Conservation (phyloP, 2,888 invertebrate genomes). For the Psylliodes chrysocephalus region DNA sequence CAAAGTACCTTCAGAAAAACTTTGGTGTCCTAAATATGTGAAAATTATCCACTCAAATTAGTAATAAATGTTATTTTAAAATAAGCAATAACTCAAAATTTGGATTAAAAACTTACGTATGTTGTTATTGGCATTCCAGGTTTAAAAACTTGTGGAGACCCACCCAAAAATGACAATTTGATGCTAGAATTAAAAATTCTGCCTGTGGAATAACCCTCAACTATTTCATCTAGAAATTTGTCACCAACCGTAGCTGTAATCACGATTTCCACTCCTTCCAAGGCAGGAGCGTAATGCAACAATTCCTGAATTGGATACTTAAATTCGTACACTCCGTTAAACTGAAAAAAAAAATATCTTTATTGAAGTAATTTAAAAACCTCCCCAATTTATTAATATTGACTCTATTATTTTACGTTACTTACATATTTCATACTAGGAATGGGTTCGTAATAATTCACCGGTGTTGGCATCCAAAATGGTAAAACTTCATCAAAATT, state of each 20-base stretch:
- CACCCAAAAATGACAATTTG: slow-evolving; percentile 86
- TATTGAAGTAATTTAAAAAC: no score
- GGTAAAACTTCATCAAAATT: slow-evolving; percentile 85
- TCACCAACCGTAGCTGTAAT: slow-evolving; percentile 90
- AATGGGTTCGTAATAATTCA: slow-evolving; percentile 69
- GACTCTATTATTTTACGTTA: slow-evolving; percentile 44
- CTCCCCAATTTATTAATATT: background rate
- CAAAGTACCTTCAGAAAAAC: no score
- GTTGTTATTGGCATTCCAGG: slow-evolving; percentile 91
- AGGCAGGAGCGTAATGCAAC: slow-evolving; percentile 71
- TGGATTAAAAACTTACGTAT: slow-evolving; percentile 71
- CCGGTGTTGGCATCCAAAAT: slow-evolving; percentile 79
- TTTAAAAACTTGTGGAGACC: slow-evolving; percentile 93
- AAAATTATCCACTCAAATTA: no score
- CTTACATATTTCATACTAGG: slow-evolving; percentile 80
- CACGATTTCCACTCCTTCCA: slow-evolving; percentile 83
- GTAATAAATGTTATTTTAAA: background rate
- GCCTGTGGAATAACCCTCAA: slow-evolving; percentile 88
- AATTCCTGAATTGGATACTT: slow-evolving; percentile 86
- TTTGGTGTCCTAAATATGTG: no score
- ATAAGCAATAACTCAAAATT: background rate
- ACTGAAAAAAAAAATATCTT: slow-evolving; percentile 66
- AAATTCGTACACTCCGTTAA: slow-evolving; percentile 89
- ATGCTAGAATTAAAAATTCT: slow-evolving; percentile 89
- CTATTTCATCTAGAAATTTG: slow-evolving; percentile 83